Percentiles rank a stretch among this genome's conserved stretches.
These are phyloP conservation scores for Brachyhypopomus gauderio DNA, from an alignment of 2,113 vertebrate species.

Conservation along the genomic window DNA sequence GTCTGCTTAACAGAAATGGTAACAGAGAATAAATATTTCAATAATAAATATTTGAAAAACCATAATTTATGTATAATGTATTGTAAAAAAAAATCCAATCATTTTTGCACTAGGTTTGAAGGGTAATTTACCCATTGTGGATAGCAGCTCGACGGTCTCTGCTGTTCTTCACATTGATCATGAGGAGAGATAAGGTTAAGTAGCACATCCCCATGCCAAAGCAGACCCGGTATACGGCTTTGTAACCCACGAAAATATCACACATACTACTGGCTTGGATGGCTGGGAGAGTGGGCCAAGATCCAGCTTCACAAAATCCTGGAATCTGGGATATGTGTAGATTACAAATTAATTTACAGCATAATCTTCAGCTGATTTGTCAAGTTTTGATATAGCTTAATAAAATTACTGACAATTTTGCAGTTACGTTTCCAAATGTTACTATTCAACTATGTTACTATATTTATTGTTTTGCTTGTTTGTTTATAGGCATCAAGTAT, in stretches of 20 bases:
- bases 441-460: too few relatives aligned
- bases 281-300: conserved; percentile 65
- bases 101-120: not conserved
- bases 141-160: conserved; percentile 84
- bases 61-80: not conserved
- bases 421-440: too few relatives aligned
- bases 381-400: too few relatives aligned
- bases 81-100: not conserved
- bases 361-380: not conserved
- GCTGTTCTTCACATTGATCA: conserved; percentile 87
- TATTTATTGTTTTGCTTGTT: too few relatives aligned
- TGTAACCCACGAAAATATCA: conserved; percentile 86
- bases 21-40: too few relatives aligned
- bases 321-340: conserved; percentile 80
- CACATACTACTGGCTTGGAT: conserved; percentile 76
- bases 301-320: conserved; percentile 86
- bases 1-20: too few relatives aligned
- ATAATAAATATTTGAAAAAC: too few relatives aligned
- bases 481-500: too few relatives aligned
- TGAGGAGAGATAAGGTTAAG: conserved; percentile 79
- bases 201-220: conserved; percentile 92
- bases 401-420: not conserved
- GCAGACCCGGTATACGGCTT: conserved; percentile 90
- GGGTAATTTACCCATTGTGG: conserved; percentile 87
- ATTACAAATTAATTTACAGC: not conserved